Percentiles rank a stretch among this genome's conserved stretches.
Evolutionary conservation across 2,888 invertebrate species (phyloP).

Genomic region (Watsonalla cultraria): DNA sequence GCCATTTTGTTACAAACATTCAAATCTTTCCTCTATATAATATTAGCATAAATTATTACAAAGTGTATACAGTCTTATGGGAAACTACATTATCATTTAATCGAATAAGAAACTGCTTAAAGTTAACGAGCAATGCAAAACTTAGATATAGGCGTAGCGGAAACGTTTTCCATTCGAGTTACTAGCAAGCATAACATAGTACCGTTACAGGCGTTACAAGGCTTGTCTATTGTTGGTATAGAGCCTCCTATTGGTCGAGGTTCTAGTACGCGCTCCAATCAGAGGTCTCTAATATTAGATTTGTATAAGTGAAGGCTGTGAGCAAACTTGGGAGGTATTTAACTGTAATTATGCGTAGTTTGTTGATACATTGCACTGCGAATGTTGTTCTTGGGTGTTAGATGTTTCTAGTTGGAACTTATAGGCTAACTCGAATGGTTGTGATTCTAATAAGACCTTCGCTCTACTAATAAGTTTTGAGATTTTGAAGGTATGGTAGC

Average conservation of each 20-base stretch:
- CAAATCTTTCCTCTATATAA: no score
- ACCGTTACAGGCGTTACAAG: constrained; percentile 50
- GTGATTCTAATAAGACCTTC: no score
- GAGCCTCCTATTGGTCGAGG: constrained; percentile 41
- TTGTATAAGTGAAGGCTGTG: constrained; percentile 21
- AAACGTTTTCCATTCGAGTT: not conserved
- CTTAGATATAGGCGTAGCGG: not conserved
- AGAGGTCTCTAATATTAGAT: constrained; percentile 48
- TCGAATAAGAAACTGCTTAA: not conserved
- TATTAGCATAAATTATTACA: no score
- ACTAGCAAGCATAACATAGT: constrained; percentile 13
- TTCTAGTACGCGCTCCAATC: constrained; percentile 54
- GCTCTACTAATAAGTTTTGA: no score
- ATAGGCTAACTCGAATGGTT: no score
- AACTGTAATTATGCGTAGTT: constrained; percentile 10
- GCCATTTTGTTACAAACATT: no score
- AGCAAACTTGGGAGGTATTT: constrained; percentile 24
- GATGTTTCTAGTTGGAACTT: no score
- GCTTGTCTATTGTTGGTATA: constrained; percentile 55
- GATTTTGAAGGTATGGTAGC: no score
- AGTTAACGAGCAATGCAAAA: not conserved
- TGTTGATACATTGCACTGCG: not conserved
- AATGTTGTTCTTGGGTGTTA: no score
- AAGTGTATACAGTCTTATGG: no score
- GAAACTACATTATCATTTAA: no score